A percentile compares a stretch with the other conserved stretches of the same genome.
Evolutionary conservation across 2,797 vertebrate genomes (phyloP).

Genomic region (Microctenopoma steveboyesi): DNA sequence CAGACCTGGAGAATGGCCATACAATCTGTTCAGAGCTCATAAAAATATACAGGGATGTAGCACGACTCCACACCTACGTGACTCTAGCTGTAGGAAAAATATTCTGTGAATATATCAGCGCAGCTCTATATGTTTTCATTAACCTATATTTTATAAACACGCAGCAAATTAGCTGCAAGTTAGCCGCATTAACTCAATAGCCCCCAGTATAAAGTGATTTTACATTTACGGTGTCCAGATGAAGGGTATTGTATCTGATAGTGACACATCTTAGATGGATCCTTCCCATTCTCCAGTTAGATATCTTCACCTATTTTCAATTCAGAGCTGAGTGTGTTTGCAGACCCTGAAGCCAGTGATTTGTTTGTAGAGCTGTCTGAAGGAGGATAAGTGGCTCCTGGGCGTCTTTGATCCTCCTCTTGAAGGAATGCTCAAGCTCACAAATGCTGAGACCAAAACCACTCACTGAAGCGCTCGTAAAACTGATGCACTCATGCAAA

Average conservation of each 20-base stretch:
- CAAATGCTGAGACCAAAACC: conserved; percentile 45
- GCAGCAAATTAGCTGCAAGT: no score
- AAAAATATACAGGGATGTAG: conserved; percentile 22
- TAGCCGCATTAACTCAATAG: not conserved
- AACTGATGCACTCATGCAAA: conserved; percentile 11
- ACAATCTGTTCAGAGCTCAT: conserved; percentile 27
- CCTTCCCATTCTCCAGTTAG: not conserved
- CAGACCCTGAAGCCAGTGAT: not conserved
- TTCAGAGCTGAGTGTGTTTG: not conserved
- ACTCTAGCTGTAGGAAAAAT: not conserved
- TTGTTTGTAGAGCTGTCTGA: conserved; percentile 41
- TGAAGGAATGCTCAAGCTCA: conserved; percentile 50
- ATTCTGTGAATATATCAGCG: no score
- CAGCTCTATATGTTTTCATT: no score
- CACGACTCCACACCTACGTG: conserved; percentile 1
- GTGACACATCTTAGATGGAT: conserved; percentile 9
- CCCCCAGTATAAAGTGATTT: not conserved
- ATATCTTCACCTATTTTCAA: not conserved
- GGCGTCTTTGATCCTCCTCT: conserved; percentile 70
- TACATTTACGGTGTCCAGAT: no score
- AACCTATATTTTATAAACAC: no score
- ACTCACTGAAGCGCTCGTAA: conserved; percentile 63
- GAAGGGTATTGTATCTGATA: not conserved
- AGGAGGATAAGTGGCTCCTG: conserved; percentile 46
- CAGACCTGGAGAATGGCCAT: conserved; percentile 15